phyloP scores from a whole-genome alignment of 2,113 vertebrate species.

The Eira barbara region DNA sequence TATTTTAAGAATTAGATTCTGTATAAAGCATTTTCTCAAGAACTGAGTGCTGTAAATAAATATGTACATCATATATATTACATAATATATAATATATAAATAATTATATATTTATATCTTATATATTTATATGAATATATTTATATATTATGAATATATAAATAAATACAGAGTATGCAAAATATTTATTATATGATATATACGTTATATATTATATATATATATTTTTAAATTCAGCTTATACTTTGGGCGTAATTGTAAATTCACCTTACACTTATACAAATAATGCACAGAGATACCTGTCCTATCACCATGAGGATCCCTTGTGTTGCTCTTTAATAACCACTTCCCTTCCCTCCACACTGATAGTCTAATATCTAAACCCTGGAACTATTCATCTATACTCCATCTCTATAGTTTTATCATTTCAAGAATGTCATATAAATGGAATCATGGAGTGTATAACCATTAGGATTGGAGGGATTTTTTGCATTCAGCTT shows the following conservation, averaged over 20 bases:
- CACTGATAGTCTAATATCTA: neutral
- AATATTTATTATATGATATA: neutral
- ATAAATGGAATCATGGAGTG: neutral
- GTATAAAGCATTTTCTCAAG: neutral
- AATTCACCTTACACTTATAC: neutral
- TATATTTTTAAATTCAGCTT: neutral
- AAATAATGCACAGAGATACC: neutral
- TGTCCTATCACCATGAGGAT: neutral
- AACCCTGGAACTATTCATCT: neutral
- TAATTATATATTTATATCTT: neutral
- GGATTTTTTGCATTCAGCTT: neutral
- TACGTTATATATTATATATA: neutral
- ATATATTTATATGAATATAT: neutral
- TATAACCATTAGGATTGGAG: neutral
- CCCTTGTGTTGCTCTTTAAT: neutral
- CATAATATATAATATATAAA: no score
- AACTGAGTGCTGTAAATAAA: neutral
- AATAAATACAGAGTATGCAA: no score
- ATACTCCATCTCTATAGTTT: neutral
- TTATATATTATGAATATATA: neutral
- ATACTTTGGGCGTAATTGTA: neutral
- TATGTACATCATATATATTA: neutral
- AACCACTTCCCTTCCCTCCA: neutral
- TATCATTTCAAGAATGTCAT: neutral
- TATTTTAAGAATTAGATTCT: conserved; percentile 5